Evolutionary conservation across 2,797 vertebrate species (phyloP).

Genomic region (Myioborus miniatus): DNA sequence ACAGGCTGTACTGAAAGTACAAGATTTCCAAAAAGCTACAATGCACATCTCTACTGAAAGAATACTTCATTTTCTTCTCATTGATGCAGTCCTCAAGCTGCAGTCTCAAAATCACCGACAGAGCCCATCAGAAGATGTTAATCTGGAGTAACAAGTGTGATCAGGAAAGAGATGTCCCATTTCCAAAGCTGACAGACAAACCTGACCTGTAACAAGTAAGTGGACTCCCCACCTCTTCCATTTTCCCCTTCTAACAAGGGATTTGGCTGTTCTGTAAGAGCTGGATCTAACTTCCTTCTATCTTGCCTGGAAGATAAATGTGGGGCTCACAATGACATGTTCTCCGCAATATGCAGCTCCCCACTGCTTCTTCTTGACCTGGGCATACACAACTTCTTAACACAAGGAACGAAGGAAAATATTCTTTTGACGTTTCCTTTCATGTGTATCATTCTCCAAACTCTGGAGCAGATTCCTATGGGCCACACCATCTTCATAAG

Average conservation of each 20-base stretch:
- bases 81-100: rapidly evolving
- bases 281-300: background rate
- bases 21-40: background rate
- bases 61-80: background rate
- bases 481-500: background rate
- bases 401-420: background rate
- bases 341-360: background rate
- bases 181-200: background rate
- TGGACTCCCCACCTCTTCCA: background rate
- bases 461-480: background rate
- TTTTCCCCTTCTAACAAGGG: background rate
- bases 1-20: background rate
- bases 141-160: background rate
- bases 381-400: background rate
- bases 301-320: background rate
- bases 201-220: background rate
- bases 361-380: background rate
- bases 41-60: background rate
- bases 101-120: background rate
- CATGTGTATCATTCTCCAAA: background rate
- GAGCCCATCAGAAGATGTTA: background rate
- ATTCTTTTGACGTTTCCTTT: background rate
- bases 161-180: background rate
- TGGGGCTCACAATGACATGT: background rate
- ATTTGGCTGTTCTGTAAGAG: background rate